phyloP scores from a whole-genome alignment of 2,888 invertebrate genomes.

The Physocephala rufipes region DNA sequence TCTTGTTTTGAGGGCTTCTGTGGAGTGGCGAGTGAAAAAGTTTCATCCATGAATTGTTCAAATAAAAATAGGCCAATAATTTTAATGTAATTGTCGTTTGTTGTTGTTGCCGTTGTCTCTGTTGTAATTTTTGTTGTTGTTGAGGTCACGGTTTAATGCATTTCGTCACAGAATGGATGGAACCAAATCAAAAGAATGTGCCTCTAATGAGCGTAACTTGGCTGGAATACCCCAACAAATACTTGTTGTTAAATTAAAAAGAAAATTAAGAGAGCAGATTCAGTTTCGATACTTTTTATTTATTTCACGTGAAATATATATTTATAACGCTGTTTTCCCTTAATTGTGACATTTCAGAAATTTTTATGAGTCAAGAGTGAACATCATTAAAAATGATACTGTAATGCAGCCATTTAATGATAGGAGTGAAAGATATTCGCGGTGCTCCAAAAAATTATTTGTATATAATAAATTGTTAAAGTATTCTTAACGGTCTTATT shows the following conservation, averaged over 20 bases:
- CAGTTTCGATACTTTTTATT: not conserved
- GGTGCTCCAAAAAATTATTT: too few species aligned
- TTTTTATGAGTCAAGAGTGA: too few species aligned
- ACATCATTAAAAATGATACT: too few species aligned
- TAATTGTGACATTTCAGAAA: too few species aligned
- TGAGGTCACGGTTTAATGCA: slow-evolving; percentile 26
- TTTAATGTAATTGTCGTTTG: slow-evolving; percentile 2
- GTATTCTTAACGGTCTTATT: too few species aligned
- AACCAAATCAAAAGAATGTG: slow-evolving; percentile 2
- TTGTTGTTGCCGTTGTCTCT: slow-evolving; percentile 6
- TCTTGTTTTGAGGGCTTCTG: not conserved
- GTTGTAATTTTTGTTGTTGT: slow-evolving; percentile 26
- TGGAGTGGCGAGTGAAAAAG: too few species aligned
- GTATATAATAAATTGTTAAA: too few species aligned
- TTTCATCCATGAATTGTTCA: not conserved
- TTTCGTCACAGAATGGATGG: not conserved
- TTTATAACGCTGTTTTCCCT: too few species aligned
- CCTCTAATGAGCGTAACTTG: not conserved
- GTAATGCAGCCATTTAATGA: too few species aligned
- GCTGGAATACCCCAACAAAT: not conserved
- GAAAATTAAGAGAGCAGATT: not conserved
- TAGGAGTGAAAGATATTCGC: too few species aligned
- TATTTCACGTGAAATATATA: too few species aligned
- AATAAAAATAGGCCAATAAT: not conserved
- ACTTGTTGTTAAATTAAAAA: not conserved